Evolutionary conservation across 2,113 vertebrate genomes (phyloP).

Genomic region (Andinoacara biseriatus): DNA sequence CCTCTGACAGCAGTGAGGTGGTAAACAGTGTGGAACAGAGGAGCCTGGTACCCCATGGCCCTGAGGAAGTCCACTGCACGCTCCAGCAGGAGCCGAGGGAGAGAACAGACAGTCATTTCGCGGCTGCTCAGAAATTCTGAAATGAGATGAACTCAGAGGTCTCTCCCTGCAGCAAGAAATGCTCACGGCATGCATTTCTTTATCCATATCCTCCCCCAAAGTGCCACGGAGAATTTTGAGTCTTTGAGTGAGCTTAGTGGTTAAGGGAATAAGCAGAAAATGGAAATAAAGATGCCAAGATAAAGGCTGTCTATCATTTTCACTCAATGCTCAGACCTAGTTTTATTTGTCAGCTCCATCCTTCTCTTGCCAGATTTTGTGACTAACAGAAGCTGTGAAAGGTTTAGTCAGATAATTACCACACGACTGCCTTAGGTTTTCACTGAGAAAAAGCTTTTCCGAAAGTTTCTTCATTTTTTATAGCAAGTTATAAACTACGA

Average conservation of each 20-base stretch:
- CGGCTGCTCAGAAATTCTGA: conserved; percentile 64
- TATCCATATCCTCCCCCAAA: conserved; percentile 61
- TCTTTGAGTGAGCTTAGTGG: conserved; percentile 67
- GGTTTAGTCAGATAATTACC: conserved; percentile 75
- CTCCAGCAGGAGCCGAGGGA: conserved; percentile 53
- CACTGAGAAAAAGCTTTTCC: conserved; percentile 73
- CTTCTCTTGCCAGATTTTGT: conserved; percentile 58
- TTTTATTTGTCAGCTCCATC: conserved; percentile 67
- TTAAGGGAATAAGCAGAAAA: conserved; percentile 58
- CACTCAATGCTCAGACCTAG: conserved; percentile 56
- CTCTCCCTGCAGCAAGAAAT: conserved; percentile 60
- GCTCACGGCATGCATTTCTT: conserved; percentile 57
- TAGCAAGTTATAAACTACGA: conserved; percentile 66
- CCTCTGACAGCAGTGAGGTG: conserved; percentile 58
- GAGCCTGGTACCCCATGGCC: conserved; percentile 53
- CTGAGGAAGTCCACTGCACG: conserved; percentile 57
- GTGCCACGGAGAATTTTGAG: conserved; percentile 62
- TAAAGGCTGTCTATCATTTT: conserved; percentile 72
- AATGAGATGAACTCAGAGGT: conserved; percentile 75
- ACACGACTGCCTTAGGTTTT: conserved; percentile 62
- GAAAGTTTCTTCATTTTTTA: conserved; percentile 63
- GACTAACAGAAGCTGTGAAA: conserved; percentile 66
- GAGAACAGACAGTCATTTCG: conserved; percentile 60
- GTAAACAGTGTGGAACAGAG: conserved; percentile 63
- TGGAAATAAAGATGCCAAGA: conserved; percentile 57